These are phyloP conservation scores for Phengaris arion DNA, from an alignment of 2,888 invertebrate genomes.

Conservation along the genomic window DNA sequence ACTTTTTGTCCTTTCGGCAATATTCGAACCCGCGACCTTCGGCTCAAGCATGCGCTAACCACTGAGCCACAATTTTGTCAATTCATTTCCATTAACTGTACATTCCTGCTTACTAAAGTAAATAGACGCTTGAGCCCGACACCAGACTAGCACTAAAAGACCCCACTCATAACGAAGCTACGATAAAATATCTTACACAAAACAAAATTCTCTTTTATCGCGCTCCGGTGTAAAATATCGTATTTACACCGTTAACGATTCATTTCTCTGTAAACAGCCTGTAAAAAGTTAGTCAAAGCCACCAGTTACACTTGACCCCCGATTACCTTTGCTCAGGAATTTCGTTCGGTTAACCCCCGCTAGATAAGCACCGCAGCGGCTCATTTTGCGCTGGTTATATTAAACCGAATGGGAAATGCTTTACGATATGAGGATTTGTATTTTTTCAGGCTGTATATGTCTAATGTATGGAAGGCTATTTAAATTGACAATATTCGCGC, in stretches of 20 bases:
- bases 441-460: conserved; percentile 29
- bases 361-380: conserved; percentile 36
- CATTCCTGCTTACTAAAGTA: too few species aligned
- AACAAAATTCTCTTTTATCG: conserved; percentile 54
- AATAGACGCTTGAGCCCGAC: too few species aligned
- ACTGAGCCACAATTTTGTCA: too few species aligned
- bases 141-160: neutral
- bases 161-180: neutral
- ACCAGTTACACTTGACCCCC: conserved; percentile 38
- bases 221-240: conserved; percentile 49
- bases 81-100: too few species aligned
- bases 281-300: conserved; percentile 47
- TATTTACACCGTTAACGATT: conserved; percentile 28
- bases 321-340: conserved; percentile 32
- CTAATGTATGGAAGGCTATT: neutral
- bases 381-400: conserved; percentile 36
- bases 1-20: too few species aligned
- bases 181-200: neutral
- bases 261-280: conserved; percentile 28
- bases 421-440: conserved; percentile 15
- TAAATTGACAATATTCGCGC: neutral
- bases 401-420: conserved; percentile 36
- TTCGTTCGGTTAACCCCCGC: conserved; percentile 32
- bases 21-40: too few species aligned
- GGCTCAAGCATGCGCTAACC: too few species aligned